Evolutionary conservation across 2,113 vertebrate genomes (phyloP), one percentile per base, ranked within the genome.

Genomic region (Aleadryas rufinucha): DNA sequence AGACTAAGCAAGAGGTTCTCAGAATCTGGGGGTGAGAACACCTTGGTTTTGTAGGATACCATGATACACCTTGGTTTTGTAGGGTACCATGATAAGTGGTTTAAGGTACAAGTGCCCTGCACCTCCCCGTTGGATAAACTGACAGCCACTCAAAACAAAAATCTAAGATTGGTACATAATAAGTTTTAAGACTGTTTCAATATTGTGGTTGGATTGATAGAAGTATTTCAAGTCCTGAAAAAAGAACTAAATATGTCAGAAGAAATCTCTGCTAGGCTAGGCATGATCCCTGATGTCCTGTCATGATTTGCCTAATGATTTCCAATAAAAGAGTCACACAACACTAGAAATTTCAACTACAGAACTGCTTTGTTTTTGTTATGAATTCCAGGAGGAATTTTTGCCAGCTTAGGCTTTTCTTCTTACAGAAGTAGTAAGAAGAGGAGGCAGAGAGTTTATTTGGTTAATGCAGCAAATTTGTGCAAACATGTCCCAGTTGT

Each of bases 251-350:
- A 53, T 70, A 61, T 11, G 8, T 49, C 85, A 91, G 82, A 93
- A 69, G 47, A 72, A 90, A 88, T 65, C 6, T 10, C 28, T 65
- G 11, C 18, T 75, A 59, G 44, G 47, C 13, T 71, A 85, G 68
- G 16, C 0, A 0, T 42, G 66, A 83, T 53, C 11, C 16, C 30
- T 3, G 1, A 12, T 63, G 31, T 26, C 39, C 26, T 91, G 11
- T 35, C 27, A 42, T 21, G 6, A 50, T 71, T 52, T 37, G 11
- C 14, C 21, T 30, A 56, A 71, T 52, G 41, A 56, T 56, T 89
- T 30, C 13, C 65, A 64, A 20, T 47, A 52, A 39, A 77, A 66
- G 18, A 63, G 39, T 66, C 47, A 85, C 14, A 42, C 2, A 63
- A 30, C 49, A 44, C 49, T 28, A 50, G 39, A 82, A 88, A 85